These are phyloP conservation scores for Deroplatys truncata DNA, from an alignment of 2,888 invertebrate genomes.

Conservation along the genomic window DNA sequence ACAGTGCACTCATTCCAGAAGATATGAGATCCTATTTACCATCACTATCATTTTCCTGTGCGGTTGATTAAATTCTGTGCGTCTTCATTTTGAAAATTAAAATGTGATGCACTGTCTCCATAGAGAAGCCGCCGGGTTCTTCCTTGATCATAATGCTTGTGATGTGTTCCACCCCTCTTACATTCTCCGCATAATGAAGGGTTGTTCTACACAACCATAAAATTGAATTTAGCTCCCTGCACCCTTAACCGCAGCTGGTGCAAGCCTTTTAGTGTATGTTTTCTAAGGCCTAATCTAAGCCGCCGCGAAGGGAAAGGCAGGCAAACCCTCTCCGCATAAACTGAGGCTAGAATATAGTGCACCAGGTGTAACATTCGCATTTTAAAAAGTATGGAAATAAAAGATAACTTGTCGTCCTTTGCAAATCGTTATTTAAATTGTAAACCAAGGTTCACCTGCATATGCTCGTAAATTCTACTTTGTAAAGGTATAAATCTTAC, in stretches of 20 bases:
- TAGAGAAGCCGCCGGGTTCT: neutral
- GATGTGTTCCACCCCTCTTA: neutral
- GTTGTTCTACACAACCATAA: conserved; percentile 8
- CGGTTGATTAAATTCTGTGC: neutral
- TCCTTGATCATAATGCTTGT: neutral
- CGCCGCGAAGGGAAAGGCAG: neutral
- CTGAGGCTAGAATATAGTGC: neutral
- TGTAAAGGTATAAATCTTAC: no score
- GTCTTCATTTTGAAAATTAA: neutral
- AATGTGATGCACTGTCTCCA: neutral
- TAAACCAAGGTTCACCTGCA: no score
- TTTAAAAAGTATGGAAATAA: neutral
- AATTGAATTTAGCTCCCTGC: neutral
- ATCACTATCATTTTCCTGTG: no score
- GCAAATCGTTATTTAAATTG: neutral
- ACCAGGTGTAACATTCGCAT: neutral
- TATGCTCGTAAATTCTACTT: no score
- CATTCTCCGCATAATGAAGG: conserved; percentile 1
- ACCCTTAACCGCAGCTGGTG: conserved; percentile 4
- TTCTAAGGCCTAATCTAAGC: neutral
- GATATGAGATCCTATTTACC: no score
- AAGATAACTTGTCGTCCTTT: neutral
- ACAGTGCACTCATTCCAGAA: no score
- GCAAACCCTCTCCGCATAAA: neutral
- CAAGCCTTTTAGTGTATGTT: neutral